Evolutionary conservation across 1,140 invertebrate species (phyloP).

Genomic region (Coenobita brevimanus): DNA sequence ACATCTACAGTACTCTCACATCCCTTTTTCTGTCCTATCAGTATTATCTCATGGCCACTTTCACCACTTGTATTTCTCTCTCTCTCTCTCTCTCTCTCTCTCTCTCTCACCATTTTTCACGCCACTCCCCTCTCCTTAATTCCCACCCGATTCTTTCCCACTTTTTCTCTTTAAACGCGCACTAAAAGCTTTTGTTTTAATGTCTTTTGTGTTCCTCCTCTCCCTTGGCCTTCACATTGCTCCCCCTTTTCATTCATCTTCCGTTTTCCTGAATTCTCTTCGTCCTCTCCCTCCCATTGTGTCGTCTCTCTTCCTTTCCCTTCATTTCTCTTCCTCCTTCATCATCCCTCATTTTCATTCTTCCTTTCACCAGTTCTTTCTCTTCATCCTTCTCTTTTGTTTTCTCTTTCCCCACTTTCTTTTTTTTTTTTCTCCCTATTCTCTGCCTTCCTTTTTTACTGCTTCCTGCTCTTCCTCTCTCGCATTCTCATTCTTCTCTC

Average conservation of each 20-base stretch:
- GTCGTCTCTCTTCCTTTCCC: no score
- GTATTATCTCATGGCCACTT: no score
- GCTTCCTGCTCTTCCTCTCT: no score
- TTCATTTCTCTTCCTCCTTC: no score
- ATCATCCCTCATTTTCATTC: neutral
- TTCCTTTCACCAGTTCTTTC: neutral
- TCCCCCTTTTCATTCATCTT: no score
- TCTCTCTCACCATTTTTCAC: neutral
- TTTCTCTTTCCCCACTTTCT: neutral
- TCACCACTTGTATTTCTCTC: neutral
- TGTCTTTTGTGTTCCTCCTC: neutral
- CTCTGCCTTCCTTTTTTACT: neutral
- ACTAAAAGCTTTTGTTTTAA: no score
- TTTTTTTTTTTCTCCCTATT: neutral
- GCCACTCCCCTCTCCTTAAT: neutral
- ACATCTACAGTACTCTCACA: neutral
- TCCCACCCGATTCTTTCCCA: no score
- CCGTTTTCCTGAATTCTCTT: no score
- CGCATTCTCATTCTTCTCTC: no score
- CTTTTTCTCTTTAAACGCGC: no score
- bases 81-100: neutral
- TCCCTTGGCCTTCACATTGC: no score
- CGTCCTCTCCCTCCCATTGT: no score
- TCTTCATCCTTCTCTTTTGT: neutral
- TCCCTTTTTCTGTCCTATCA: neutral